Base-by-base conservation (phyloP, 1,140 invertebrate genomes). In the Papilio helenus region DNA sequence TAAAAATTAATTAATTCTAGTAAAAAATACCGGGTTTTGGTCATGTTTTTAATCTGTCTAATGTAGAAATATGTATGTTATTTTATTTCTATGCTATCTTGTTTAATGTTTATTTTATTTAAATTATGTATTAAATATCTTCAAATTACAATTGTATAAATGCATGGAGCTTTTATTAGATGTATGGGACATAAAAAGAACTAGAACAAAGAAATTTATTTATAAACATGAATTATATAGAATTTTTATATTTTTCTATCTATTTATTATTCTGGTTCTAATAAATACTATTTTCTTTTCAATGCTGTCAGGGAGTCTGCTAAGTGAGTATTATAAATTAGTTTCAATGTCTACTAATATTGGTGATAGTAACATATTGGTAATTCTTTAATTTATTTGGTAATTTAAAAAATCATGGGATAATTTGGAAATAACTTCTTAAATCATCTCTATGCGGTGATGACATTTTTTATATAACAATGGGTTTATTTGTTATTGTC, bases 241-340 rank as follows among this genome's bases (percentile, higher is more conserved):
- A 8, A 5, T 49, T 49, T 18, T 18, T 49, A 49, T 18, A 18
- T 3, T 49, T 49, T 49, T 55, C n/a, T n/a, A 14, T 18, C 14
- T 8, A 8, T 51, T 55, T 55, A 55, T n/a, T 55, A 55, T 55
- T 55, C 51, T 55, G 51, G 51, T 55, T 55, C n/a, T 55, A 55
- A 55, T 55, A 55, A 20, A n/a, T 71, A 83, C 20, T 88, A 79
- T 90, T 94, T 93, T 92, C 83, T 92, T 92, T 93, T 80, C 86
- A 87, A 89, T 87, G 90, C 91, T 88, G 82, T 86, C 92, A 94
- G 93, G 90, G 93, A 94, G 86, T 94, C 93, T 81, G 93, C 93
- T 89, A 92, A 94, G 93, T 94, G 82, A 94, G 93, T 94, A 94
- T 87, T 80, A 73, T 80, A 83, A 61, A 73, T 71, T 81, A 81